Evolutionary conservation across 2,797 vertebrate species (phyloP).

Genomic region (Channallabes apus): DNA sequence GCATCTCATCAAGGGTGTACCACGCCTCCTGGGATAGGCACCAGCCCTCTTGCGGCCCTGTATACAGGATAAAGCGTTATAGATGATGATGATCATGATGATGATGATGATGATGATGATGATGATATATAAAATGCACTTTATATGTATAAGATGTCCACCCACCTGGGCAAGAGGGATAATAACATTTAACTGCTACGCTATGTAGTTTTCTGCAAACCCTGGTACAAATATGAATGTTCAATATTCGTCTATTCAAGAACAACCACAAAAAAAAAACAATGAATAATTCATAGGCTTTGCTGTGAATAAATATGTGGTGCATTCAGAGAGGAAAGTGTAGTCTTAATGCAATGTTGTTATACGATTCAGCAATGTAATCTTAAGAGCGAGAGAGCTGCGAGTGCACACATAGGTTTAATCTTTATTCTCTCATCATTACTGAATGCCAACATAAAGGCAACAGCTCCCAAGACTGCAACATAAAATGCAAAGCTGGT

Average conservation of each 20-base stretch:
- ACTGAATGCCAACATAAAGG: conserved; percentile 62
- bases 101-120: too few species aligned
- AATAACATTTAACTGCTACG: conserved; percentile 13
- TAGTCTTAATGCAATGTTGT: conserved; percentile 31
- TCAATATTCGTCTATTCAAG: not conserved
- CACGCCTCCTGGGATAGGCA: too few species aligned
- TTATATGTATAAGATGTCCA: too few species aligned
- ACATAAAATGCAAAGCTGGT: conserved; percentile 58
- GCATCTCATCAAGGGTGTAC: too few species aligned
- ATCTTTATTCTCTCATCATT: conserved; percentile 65
- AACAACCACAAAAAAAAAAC: not conserved
- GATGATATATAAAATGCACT: too few species aligned
- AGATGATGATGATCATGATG: too few species aligned
- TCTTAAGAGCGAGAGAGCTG: conserved; percentile 5
- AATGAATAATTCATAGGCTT: conserved; percentile 14
- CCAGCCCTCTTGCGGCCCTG: too few species aligned
- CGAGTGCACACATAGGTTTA: conserved; percentile 49
- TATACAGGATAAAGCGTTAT: too few species aligned
- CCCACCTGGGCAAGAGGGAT: not conserved
- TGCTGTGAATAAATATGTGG: conserved; percentile 13
- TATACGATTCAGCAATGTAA: conserved; percentile 29
- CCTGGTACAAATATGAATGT: conserved; percentile 12
- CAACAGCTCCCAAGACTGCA: conserved; percentile 58
- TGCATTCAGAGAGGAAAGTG: conserved; percentile 9
- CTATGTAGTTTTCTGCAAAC: not conserved